These are phyloP conservation scores for Novumbra hubbsi DNA, from an alignment of 2,797 vertebrate genomes.

Conservation along the genomic window DNA sequence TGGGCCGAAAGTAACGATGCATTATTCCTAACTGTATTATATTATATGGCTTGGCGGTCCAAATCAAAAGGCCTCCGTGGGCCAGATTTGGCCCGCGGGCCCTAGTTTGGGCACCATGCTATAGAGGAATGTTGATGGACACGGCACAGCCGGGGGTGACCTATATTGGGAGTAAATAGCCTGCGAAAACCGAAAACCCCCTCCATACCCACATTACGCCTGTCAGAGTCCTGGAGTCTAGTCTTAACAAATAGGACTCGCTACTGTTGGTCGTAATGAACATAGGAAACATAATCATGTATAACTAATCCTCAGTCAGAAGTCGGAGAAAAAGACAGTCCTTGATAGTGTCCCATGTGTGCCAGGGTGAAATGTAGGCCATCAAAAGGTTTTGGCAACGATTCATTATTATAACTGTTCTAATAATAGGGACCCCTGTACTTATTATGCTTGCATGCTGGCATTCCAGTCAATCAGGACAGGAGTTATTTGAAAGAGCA, in stretches of 20 bases:
- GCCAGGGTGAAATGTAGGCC: constrained; percentile 61
- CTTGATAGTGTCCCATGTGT: constrained; percentile 39
- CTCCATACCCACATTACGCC: constrained; percentile 23
- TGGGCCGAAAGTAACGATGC: no score
- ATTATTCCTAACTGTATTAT: no score
- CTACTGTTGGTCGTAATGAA: neutral
- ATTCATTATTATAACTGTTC: constrained; percentile 72
- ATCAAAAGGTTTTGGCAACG: constrained; percentile 67
- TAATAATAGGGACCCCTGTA: constrained; percentile 66
- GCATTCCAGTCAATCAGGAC: constrained; percentile 61
- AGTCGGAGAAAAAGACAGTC: neutral
- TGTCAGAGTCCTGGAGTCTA: constrained; percentile 2
- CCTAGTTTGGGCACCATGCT: no score
- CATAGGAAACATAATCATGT: neutral
- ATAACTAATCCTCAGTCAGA: constrained; percentile 20
- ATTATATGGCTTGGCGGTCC: no score
- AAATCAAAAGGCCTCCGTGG: no score
- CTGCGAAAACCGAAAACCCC: constrained; percentile 24
- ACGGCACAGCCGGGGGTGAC: constrained; percentile 41
- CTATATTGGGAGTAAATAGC: constrained; percentile 34
- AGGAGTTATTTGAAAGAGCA: constrained; percentile 51
- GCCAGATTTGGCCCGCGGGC: no score
- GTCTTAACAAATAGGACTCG: neutral
- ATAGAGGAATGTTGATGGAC: constrained; percentile 31
- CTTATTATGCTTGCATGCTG: constrained; percentile 50